These are phyloP conservation scores for Encarsia formosa DNA, from an alignment of 2,888 invertebrate genomes.

Conservation along the genomic window DNA sequence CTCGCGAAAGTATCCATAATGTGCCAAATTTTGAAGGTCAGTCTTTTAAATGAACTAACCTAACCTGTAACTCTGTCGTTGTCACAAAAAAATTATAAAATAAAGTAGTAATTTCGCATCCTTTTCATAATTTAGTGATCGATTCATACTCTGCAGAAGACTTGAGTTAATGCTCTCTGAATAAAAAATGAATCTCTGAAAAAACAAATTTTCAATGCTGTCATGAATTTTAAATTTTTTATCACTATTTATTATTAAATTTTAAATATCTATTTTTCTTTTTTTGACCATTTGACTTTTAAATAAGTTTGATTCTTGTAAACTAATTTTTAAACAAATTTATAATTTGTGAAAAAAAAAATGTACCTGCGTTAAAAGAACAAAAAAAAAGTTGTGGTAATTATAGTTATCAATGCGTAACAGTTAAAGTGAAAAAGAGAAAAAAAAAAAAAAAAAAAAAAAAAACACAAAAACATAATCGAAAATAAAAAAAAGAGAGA, in stretches of 20 bases:
- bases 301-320: constrained; percentile 8
- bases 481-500: constrained; percentile 9
- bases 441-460: constrained; percentile 15
- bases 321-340: constrained; percentile 15
- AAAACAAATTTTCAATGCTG: too few species aligned
- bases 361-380: constrained; percentile 25
- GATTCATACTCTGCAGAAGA: background rate
- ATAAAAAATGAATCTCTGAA: background rate
- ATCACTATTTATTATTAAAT: constrained; percentile 2
- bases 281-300: constrained; percentile 11
- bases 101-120: background rate
- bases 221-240: too few species aligned
- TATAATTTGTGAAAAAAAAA: constrained; percentile 14
- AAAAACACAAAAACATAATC: too few species aligned
- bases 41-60: constrained; percentile 32
- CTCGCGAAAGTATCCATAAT: constrained; percentile 33
- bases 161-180: background rate
- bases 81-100: background rate
- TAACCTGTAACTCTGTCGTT: constrained; percentile 7
- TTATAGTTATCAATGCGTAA: constrained; percentile 11
- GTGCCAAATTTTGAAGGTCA: constrained; percentile 40
- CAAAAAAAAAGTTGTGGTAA: constrained; percentile 6
- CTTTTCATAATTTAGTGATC: background rate
- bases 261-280: constrained; percentile 1
- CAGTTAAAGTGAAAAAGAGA: constrained; percentile 2